Percentiles rank a stretch among this genome's conserved stretches.
Conservation (phyloP, 2,888 invertebrate species). For the Hypomecis punctinalis region DNA sequence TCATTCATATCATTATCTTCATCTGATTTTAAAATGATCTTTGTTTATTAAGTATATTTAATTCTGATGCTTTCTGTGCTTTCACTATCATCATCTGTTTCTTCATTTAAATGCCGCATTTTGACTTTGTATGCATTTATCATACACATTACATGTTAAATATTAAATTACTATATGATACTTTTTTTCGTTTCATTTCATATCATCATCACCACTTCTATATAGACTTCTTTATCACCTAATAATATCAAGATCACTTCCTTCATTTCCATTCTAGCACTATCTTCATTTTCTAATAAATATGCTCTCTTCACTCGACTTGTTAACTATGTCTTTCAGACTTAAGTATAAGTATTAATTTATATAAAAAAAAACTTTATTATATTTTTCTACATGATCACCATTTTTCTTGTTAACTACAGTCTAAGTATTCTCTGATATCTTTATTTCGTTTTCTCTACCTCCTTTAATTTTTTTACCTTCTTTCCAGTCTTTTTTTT, state of each 20-base stretch:
- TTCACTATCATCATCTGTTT: slow-evolving; percentile 4
- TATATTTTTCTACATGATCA: no score
- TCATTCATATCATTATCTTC: slow-evolving; percentile 22
- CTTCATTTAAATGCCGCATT: slow-evolving; percentile 24
- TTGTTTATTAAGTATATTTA: slow-evolving; percentile 14
- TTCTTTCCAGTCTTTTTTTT: no score
- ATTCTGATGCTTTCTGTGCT: background rate
- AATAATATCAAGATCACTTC: background rate
- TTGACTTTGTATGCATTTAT: slow-evolving; percentile 23
- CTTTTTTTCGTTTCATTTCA: slow-evolving; percentile 59
- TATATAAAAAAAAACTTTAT: no score
- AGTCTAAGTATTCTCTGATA: background rate
- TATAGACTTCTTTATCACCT: slow-evolving; percentile 11
- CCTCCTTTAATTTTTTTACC: background rate
- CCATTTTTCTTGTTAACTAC: no score
- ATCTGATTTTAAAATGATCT: slow-evolving; percentile 34
- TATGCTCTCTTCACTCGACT: background rate
- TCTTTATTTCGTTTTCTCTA: background rate
- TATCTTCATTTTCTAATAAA: background rate
- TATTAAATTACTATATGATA: slow-evolving; percentile 44
- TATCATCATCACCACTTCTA: slow-evolving; percentile 30
- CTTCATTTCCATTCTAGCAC: background rate
- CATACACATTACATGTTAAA: slow-evolving; percentile 26
- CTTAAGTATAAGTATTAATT: no score
- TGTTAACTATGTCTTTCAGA: background rate